These are phyloP conservation scores for Heteropelma amictum DNA, from an alignment of 2,888 invertebrate genomes.

Conservation along the genomic window DNA sequence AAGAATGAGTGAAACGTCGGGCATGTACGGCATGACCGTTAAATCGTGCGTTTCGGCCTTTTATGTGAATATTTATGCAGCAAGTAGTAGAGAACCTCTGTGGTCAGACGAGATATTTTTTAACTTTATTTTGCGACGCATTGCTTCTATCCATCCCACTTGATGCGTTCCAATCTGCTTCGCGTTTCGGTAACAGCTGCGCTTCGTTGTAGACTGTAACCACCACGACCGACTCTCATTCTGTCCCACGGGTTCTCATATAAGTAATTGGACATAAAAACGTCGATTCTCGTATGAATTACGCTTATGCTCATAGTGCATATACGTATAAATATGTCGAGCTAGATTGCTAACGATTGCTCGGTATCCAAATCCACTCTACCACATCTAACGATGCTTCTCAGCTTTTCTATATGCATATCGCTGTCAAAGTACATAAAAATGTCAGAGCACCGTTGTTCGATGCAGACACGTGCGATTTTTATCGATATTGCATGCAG, in stretches of 20 bases:
- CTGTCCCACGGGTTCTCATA: conserved; percentile 50
- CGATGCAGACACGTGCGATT: conserved; percentile 36
- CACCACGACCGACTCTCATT: conserved; percentile 43
- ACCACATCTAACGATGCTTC: not conserved
- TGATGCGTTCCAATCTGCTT: conserved; percentile 27
- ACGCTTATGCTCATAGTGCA: conserved; percentile 48
- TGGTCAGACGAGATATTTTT: conserved; percentile 34
- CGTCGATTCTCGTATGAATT: conserved; percentile 60
- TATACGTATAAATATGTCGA: conserved; percentile 56
- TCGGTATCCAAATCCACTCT: conserved; percentile 10
- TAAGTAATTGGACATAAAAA: conserved; percentile 62
- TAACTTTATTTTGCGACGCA: not conserved
- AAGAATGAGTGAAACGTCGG: not conserved
- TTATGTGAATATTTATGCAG: not conserved
- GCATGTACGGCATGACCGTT: not conserved
- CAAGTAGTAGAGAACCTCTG: conserved; percentile 33
- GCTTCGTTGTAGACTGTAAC: conserved; percentile 44
- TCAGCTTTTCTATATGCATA: conserved; percentile 7
- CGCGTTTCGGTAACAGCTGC: conserved; percentile 55
- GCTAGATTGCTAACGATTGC: conserved; percentile 30
- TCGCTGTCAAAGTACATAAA: conserved; percentile 44
- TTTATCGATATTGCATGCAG: conserved; percentile 25
- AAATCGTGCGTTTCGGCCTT: not conserved
- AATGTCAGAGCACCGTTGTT: conserved; percentile 46
- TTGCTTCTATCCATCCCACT: conserved; percentile 28